Percentiles rank a stretch among this genome's conserved stretches.
These are phyloP conservation scores for Dolichopus griseipennis DNA, from an alignment of 2,888 invertebrate species.

Conservation along the genomic window DNA sequence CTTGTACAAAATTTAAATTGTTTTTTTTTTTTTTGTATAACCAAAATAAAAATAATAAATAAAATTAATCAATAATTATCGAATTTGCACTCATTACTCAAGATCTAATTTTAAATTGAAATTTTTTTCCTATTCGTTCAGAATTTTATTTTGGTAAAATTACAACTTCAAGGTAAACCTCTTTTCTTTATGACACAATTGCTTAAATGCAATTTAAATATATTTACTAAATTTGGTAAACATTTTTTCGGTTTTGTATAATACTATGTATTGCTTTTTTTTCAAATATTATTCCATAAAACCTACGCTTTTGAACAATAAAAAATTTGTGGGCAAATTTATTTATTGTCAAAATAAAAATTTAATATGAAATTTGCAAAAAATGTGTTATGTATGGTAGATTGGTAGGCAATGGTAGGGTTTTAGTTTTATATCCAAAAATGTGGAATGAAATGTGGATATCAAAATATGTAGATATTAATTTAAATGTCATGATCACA, in stretches of 20 bases:
- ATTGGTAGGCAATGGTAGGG: too few relatives aligned
- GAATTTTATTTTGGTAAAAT: not conserved
- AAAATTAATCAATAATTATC: not conserved
- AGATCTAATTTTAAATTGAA: not conserved
- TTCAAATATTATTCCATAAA: not conserved
- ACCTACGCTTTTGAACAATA: not conserved
- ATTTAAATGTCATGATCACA: too few relatives aligned
- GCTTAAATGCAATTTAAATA: not conserved
- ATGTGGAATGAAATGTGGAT: too few relatives aligned
- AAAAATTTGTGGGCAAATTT: not conserved
- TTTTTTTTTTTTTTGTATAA: not conserved
- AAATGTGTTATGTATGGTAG: not conserved
- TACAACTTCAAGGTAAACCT: slow-evolving; percentile 1
- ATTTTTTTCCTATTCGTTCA: not conserved
- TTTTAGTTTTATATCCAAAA: not conserved
- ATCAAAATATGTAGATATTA: too few relatives aligned
- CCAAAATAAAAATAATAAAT: not conserved
- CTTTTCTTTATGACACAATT: not conserved
- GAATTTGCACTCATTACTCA: not conserved
- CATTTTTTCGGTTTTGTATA: not conserved
- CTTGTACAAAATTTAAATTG: not conserved
- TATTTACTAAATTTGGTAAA: slow-evolving; percentile 6
- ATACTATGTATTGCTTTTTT: not conserved
- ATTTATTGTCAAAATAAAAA: not conserved
- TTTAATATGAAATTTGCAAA: not conserved